Evolutionary conservation across 2,888 invertebrate genomes (phyloP).

Genomic region (Chloroclysta siterata): DNA sequence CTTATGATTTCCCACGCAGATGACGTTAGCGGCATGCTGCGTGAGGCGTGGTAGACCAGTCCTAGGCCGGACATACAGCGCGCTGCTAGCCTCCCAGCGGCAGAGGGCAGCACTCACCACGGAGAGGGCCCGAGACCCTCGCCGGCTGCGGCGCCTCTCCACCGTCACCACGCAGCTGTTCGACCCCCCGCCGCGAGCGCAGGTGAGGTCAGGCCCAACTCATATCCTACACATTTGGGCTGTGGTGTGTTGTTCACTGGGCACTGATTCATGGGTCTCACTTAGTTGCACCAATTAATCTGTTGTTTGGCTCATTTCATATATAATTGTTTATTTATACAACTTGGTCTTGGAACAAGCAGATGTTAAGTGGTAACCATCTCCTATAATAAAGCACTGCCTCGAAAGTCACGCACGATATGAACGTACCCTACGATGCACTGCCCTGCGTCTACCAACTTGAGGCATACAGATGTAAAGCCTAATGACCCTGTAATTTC

Average conservation of each 20-base stretch:
- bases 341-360: too few relatives aligned
- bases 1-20: conserved; percentile 48
- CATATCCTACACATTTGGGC: conserved; percentile 26
- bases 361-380: too few relatives aligned
- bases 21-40: conserved; percentile 75
- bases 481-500: too few relatives aligned
- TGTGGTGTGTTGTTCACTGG: conserved; percentile 25
- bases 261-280: conserved; percentile 5
- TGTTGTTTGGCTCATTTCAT: background rate
- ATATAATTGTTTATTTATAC: too few relatives aligned
- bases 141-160: conserved; percentile 67
- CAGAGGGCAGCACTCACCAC: conserved; percentile 37
- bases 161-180: conserved; percentile 73
- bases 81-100: conserved; percentile 55
- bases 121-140: conserved; percentile 55
- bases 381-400: too few relatives aligned
- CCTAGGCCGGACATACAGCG: conserved; percentile 63
- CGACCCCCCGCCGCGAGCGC: conserved; percentile 74
- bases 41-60: conserved; percentile 64
- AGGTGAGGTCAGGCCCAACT: conserved; percentile 76
- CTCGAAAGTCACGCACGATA: too few relatives aligned
- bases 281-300: conserved; percentile 6
- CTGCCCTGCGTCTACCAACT: too few relatives aligned
- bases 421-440: too few relatives aligned
- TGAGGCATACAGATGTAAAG: too few relatives aligned